Percentiles rank a stretch among this genome's conserved stretches.
Evolutionary conservation across 2,888 invertebrate species (phyloP).

Genomic region (Orthonevra nobilis): DNA sequence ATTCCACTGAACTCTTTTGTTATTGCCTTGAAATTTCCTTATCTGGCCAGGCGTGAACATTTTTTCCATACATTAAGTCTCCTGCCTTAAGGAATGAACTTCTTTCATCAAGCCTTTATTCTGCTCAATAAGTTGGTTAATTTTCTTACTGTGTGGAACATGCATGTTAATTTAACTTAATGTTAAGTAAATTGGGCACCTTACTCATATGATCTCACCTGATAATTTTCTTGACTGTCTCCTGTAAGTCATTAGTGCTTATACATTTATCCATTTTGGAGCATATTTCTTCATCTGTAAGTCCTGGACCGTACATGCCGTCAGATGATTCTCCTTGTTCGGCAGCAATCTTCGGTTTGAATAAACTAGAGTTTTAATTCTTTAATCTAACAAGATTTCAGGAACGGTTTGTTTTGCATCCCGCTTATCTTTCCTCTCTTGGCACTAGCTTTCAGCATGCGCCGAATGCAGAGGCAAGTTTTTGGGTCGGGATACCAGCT

Average conservation of each 20-base stretch:
- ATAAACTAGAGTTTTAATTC: not conserved
- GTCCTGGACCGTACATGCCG: no score
- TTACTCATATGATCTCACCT: not conserved
- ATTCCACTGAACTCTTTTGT: constrained; percentile 1
- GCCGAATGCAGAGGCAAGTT: not conserved
- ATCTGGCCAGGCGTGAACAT: constrained; percentile 18
- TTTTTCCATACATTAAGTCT: not conserved
- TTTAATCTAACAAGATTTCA: not conserved
- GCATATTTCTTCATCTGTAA: not conserved
- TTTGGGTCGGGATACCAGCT: not conserved
- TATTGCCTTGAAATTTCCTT: constrained; percentile 12
- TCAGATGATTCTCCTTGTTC: not conserved
- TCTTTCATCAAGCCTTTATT: no score
- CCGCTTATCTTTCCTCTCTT: not conserved
- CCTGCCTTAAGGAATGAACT: not conserved
- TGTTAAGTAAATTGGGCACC: not conserved
- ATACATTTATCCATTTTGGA: not conserved
- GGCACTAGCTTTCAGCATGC: not conserved
- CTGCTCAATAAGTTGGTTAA: no score
- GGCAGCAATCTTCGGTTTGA: not conserved
- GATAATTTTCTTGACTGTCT: no score
- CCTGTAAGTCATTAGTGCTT: not conserved
- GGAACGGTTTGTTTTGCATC: not conserved
- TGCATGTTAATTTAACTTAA: no score
- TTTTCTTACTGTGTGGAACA: no score